Conservation (phyloP, 2,888 invertebrate genomes). For the Taenaris catops region DNA sequence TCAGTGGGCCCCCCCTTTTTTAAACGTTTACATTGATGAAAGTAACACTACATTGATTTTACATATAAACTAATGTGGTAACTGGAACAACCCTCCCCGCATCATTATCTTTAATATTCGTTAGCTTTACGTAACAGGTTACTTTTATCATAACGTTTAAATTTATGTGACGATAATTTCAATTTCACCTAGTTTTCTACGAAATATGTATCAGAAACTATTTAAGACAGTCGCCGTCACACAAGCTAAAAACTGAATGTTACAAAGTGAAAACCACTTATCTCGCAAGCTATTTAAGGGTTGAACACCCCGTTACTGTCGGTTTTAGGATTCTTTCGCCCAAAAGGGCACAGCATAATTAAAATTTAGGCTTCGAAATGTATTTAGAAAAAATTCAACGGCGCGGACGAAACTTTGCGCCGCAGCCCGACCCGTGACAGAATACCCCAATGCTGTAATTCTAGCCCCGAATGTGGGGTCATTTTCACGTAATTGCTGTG, state of each 20-base stretch:
- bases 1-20: too few relatives aligned
- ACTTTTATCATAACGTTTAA: too few relatives aligned
- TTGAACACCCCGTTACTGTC: constrained; percentile 23
- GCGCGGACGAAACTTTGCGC: constrained; percentile 11
- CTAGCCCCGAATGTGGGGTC: constrained; percentile 45
- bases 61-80: too few relatives aligned
- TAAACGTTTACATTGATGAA: too few relatives aligned
- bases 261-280: constrained; percentile 5
- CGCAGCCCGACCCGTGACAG: constrained; percentile 22
- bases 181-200: too few relatives aligned
- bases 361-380: constrained; percentile 38
- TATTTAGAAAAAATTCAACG: constrained; percentile 20
- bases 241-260: not conserved
- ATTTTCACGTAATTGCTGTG: constrained; percentile 54
- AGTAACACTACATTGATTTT: too few relatives aligned
- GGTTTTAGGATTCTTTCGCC: constrained; percentile 41
- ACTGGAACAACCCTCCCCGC: too few relatives aligned
- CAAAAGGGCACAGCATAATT: constrained; percentile 39
- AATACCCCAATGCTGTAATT: constrained; percentile 49
- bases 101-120: too few relatives aligned
- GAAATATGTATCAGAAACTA: too few relatives aligned
- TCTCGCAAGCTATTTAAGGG: constrained; percentile 25
- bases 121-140: too few relatives aligned
- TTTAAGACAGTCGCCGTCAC: too few relatives aligned
- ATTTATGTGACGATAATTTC: too few relatives aligned